Evolutionary conservation across 2,113 vertebrate species (phyloP).

Genomic region (Tyto alba): DNA sequence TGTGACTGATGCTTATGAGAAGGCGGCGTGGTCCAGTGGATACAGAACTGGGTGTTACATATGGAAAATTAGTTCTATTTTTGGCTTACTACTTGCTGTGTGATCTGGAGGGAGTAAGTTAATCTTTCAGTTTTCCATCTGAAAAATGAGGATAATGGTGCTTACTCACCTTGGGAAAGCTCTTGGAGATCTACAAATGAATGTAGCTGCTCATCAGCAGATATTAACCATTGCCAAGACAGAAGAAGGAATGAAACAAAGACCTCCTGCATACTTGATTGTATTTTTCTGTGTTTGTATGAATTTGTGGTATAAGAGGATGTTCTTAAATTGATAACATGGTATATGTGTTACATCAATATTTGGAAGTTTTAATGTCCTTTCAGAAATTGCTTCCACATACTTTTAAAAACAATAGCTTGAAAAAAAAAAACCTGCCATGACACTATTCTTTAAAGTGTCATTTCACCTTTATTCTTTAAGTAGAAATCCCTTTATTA

Average conservation of each 20-base stretch:
- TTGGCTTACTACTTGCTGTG: background rate
- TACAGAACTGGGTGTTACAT: constrained; percentile 29
- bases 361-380: background rate
- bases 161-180: constrained; percentile 36
- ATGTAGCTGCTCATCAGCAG: background rate
- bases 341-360: background rate
- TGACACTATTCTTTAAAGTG: background rate
- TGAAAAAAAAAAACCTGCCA: background rate
- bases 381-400: background rate
- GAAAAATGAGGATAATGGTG: constrained; percentile 51
- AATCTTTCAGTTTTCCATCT: constrained; percentile 36
- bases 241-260: background rate
- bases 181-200: background rate
- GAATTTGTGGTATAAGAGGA: background rate
- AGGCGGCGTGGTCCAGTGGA: background rate
- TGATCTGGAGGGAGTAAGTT: constrained; percentile 33
- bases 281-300: background rate
- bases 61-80: constrained; percentile 41
- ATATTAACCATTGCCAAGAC: background rate
- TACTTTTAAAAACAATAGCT: background rate
- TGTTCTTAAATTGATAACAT: background rate
- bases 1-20: constrained; percentile 22
- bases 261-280: background rate
- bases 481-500: background rate
- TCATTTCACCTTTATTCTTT: background rate